Percentiles rank a stretch among this genome's conserved stretches.
Evolutionary conservation across 2,888 invertebrate species (phyloP).

Genomic region (Aelia acuminata): DNA sequence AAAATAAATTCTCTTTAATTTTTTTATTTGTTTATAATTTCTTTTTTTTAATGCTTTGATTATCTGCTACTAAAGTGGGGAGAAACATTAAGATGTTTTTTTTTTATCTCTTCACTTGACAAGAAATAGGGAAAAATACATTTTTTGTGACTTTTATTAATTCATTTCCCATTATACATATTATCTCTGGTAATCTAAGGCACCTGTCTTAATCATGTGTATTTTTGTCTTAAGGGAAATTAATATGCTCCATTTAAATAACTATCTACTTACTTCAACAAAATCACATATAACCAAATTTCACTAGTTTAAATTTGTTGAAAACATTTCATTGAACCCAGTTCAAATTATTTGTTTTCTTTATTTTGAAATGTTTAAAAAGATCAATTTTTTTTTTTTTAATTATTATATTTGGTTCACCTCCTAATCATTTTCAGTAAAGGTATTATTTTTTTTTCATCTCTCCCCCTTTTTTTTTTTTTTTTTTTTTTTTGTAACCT

Average conservation of each 20-base stretch:
- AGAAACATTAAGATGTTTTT: not conserved
- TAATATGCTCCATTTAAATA: no score
- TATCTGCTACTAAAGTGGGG: not conserved
- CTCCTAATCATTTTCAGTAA: no score
- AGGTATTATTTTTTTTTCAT: no score
- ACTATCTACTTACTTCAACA: no score
- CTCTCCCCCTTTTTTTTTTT: no score
- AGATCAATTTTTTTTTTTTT: no score
- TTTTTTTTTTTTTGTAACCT: no score
- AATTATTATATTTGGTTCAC: no score
- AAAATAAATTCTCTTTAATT: not conserved
- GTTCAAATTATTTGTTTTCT: no score
- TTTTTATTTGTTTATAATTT: not conserved
- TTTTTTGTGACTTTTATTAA: not conserved
- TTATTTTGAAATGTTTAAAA: no score
- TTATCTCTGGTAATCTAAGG: not conserved
- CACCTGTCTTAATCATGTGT: not conserved
- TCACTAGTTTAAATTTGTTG: no score
- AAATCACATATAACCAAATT: no score
- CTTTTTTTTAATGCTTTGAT: not conserved
- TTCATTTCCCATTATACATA: not conserved
- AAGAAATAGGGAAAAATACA: conserved; percentile 18
- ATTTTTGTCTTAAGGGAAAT: not conserved
- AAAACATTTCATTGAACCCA: not conserved
- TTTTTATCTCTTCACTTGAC: conserved; percentile 46